Evolutionary conservation across 2,888 invertebrate genomes (phyloP), one percentile per base, ranked within the genome.

Genomic region (Suillia variegata): DNA sequence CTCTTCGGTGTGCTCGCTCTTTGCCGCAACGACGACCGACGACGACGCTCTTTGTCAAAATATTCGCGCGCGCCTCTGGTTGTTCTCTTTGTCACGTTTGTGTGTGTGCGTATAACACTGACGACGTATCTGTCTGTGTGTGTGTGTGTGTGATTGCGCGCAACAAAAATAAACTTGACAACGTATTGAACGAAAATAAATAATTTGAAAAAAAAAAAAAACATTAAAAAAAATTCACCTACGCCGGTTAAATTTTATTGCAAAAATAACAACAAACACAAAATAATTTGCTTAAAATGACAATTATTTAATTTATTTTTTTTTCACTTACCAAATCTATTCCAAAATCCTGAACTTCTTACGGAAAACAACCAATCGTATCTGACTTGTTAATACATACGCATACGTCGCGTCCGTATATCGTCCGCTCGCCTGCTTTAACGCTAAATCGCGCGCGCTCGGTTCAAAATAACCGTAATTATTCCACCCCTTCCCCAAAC

Each of bases 401-500:
- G 31, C 12, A n/a, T n/a, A 8, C 31, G 31, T 31, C 12, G 31
- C 31, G 31, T 12, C 31, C 31, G 31, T 12, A 31, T 31, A 8
- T 31, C 31, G 31, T n/a, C n/a, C n/a, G n/a, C n/a, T n/a, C n/a
- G n/a, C n/a, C n/a, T 63, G 61, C 62, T 65, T 67, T 69, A n/a
- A 68, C 64, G 65, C 59, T 71, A 63, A 78, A 75, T 77, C 75
- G 76, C 78, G 75, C n/a, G n/a, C n/a, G n/a, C n/a, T n/a, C n/a
- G n/a, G n/a, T 76, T 72, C 76, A 81, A 80, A 79, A 82, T 80
- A 81, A 82, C 82, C 78, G 81, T 83, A 81, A 82, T 74, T 81
- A 81, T 82, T 80, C 81, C 82, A 78, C 82, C 82, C 79, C 83
- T 80, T 69, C 82, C 82, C 78, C 80, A 81, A 76, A 80, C 81